phyloP scores from a whole-genome alignment of 2,797 vertebrate species.

The Glossophaga mutica region DNA sequence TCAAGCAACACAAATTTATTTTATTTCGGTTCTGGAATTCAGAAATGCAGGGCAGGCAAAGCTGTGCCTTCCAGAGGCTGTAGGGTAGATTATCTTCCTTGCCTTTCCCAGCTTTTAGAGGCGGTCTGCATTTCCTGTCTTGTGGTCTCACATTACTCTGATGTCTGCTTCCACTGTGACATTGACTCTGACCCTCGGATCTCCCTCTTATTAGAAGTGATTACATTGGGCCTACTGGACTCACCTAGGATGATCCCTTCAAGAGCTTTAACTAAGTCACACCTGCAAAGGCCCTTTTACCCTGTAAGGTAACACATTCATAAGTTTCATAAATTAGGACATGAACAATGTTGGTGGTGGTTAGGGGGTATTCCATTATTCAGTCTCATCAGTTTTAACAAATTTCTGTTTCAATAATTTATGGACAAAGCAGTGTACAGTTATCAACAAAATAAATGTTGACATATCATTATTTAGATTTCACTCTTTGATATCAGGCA shows the following conservation, averaged over 20 bases:
- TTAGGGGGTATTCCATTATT: not conserved
- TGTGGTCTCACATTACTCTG: not conserved
- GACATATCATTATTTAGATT: not conserved
- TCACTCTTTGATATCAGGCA: not conserved
- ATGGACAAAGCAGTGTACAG: not conserved
- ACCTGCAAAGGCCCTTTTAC: not conserved
- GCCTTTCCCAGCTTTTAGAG: not conserved
- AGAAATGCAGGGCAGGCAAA: not conserved
- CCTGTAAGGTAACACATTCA: not conserved
- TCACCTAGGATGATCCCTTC: not conserved
- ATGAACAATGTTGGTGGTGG: not conserved
- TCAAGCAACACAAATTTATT: not conserved
- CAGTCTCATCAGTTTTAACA: not conserved
- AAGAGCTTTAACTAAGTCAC: not conserved
- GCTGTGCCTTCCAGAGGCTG: not conserved
- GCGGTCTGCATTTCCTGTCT: not conserved
- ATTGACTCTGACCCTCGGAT: too few species aligned
- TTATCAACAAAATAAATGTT: not conserved
- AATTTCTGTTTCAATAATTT: not conserved
- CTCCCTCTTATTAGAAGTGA: not conserved
- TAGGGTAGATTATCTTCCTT: not conserved
- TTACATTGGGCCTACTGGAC: not conserved
- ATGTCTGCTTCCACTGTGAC: not conserved
- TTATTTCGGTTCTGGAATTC: not conserved
- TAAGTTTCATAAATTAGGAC: not conserved